Conservation (phyloP, 1,140 invertebrate genomes). For the Cataglyphis hispanica region DNA sequence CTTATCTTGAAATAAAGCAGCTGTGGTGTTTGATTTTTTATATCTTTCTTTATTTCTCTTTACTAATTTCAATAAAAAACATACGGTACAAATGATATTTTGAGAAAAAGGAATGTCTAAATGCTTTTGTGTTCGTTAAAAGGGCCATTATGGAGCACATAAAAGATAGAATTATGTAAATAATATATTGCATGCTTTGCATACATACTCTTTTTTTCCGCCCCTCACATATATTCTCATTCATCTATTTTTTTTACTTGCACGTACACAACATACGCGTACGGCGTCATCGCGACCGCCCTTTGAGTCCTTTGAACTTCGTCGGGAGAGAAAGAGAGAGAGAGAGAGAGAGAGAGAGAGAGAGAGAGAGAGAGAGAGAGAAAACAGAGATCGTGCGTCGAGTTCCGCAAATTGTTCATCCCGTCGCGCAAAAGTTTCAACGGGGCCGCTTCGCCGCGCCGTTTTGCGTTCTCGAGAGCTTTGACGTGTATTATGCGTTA, state of each 20-base stretch:
- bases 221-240: not conserved
- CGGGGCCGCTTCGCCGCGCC: slow-evolving; percentile 2
- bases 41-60: not conserved
- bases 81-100: not conserved
- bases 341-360: not conserved
- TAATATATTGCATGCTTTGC: slow-evolving; percentile 31
- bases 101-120: not conserved
- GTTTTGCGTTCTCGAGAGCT: slow-evolving; percentile 53
- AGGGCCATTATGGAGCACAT: not conserved
- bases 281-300: slow-evolving; percentile 2
- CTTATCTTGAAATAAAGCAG: not conserved
- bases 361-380: too few species aligned
- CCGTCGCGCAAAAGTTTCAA: slow-evolving; percentile 65
- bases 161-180: slow-evolving; percentile 44
- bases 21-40: not conserved
- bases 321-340: not conserved
- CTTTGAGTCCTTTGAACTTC: slow-evolving; percentile 61
- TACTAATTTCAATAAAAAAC: not conserved
- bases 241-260: slow-evolving; percentile 51
- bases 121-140: slow-evolving; percentile 38
- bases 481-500: slow-evolving; percentile 61
- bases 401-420: slow-evolving; percentile 67
- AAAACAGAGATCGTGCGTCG: not conserved
- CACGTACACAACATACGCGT: not conserved
- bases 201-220: not conserved